A percentile compares a stretch with the other conserved stretches of the same genome.
phyloP scores from a whole-genome alignment of 1,140 invertebrate genomes.

The Camponotus vicinus region DNA sequence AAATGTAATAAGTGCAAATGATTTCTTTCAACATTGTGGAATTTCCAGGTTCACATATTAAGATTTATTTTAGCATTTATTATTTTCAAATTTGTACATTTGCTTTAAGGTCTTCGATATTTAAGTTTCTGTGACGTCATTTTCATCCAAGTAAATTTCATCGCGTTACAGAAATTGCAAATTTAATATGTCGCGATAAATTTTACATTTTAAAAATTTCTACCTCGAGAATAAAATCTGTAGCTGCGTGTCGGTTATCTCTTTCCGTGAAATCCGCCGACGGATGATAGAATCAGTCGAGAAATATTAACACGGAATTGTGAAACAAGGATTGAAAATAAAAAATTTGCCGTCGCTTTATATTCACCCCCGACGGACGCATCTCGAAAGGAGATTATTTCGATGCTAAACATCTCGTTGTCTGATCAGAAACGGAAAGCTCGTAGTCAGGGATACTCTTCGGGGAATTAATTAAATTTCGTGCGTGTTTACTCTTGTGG shows the following conservation, averaged over 20 bases:
- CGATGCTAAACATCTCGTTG: not conserved
- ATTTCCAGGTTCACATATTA: not conserved
- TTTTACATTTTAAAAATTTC: not conserved
- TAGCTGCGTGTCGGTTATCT: slow-evolving; percentile 14
- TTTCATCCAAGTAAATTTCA: not conserved
- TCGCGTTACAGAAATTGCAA: not conserved
- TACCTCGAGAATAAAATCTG: not conserved
- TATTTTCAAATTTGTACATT: not conserved
- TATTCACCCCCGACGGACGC: not conserved
- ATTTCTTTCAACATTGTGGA: not conserved
- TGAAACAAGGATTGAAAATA: not conserved
- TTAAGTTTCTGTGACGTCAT: not conserved
- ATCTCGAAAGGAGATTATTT: not conserved
- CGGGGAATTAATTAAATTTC: slow-evolving; percentile 52
- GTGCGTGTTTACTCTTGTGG: not conserved
- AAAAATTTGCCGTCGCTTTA: not conserved
- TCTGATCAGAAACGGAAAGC: not conserved
- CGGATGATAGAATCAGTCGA: slow-evolving; percentile 31
- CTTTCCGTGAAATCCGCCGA: not conserved
- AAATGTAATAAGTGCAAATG: not conserved
- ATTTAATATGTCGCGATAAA: not conserved
- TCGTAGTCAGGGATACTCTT: slow-evolving; percentile 19
- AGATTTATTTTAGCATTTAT: not conserved
- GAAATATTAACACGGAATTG: slow-evolving; percentile 19
- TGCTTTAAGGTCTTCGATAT: not conserved